These are phyloP conservation scores for Pterocles burchelli DNA, from an alignment of 2,113 vertebrate genomes.

Conservation along the genomic window DNA sequence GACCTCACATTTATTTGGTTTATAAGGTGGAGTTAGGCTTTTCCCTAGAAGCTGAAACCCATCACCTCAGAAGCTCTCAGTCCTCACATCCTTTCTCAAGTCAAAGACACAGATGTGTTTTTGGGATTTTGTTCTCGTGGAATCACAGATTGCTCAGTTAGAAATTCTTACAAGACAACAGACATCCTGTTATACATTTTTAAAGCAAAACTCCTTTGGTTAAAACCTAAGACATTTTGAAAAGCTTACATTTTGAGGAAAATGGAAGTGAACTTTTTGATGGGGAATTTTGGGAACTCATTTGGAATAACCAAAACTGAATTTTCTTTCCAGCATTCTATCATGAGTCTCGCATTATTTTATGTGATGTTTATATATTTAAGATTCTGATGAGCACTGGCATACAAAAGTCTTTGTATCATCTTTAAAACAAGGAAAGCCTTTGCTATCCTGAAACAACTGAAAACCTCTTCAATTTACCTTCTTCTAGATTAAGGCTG, in stretches of 20 bases:
- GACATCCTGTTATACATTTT: not conserved
- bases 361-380: not conserved
- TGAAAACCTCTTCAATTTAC: not conserved
- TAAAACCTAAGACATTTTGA: not conserved
- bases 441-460: not conserved
- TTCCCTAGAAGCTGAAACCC: not conserved
- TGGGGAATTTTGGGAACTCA: not conserved
- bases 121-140: not conserved
- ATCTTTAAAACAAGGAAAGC: not conserved
- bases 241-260: not conserved
- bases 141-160: not conserved
- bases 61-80: not conserved
- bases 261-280: not conserved
- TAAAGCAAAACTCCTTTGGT: not conserved
- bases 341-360: not conserved
- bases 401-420: not conserved
- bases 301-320: not conserved
- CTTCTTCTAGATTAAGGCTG: not conserved
- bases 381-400: not conserved
- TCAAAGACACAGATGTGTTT: not conserved
- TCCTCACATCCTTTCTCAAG: not conserved
- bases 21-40: not conserved
- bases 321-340: not conserved
- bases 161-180: not conserved
- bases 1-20: not conserved